A percentile compares a stretch with the other conserved stretches of the same genome.
Conservation (phyloP, 2,113 vertebrate species). For the Poeciliopsis prolifica region DNA sequence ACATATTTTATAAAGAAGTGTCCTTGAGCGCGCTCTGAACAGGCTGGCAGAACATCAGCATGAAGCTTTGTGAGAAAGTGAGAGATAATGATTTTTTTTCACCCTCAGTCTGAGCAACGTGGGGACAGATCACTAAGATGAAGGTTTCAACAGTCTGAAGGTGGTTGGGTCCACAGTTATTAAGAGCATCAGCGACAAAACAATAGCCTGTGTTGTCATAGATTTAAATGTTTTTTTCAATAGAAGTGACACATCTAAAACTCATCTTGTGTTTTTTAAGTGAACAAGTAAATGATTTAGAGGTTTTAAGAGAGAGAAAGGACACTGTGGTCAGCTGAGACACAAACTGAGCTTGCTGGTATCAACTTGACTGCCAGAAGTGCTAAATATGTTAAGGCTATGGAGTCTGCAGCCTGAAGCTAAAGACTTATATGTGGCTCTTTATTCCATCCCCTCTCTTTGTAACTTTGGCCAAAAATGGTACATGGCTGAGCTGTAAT, state of each 20-base stretch:
- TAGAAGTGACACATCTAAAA: too few species aligned
- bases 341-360: not conserved
- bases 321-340: not conserved
- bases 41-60: too few species aligned
- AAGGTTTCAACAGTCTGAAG: not conserved
- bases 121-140: too few species aligned
- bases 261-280: not conserved
- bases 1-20: too few species aligned
- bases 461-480: too few species aligned
- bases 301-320: not conserved
- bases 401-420: not conserved
- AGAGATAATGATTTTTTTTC: too few species aligned
- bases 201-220: not conserved
- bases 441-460: too few species aligned
- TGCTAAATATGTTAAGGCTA: not conserved
- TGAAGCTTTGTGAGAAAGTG: too few species aligned
- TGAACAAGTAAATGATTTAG: not conserved
- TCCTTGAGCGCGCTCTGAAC: too few species aligned
- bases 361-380: not conserved
- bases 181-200: not conserved
- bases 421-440: too few species aligned
- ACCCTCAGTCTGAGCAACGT: too few species aligned
- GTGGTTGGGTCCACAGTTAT: not conserved
- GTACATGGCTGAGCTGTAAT: too few species aligned
- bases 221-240: not conserved